phyloP scores from a whole-genome alignment of 1,140 invertebrate genomes.

The Chymomyza costata region DNA sequence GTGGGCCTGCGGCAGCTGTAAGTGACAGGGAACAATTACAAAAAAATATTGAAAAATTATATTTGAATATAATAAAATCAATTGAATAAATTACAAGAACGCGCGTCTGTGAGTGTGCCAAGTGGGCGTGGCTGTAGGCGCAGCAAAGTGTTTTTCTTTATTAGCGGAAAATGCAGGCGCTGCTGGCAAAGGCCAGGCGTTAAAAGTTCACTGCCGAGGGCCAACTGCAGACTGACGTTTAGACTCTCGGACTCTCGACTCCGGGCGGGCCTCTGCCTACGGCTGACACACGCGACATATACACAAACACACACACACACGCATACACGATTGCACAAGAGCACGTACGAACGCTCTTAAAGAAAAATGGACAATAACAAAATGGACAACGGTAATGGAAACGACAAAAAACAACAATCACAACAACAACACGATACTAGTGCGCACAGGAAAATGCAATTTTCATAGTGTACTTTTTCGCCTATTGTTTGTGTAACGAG shows the following conservation, averaged over 20 bases:
- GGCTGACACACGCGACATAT: not conserved
- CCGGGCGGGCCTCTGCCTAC: not conserved
- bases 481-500: slow-evolving; percentile 9
- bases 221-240: slow-evolving; percentile 38
- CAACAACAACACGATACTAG: slow-evolving; percentile 26
- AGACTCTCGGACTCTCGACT: too few species aligned
- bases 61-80: slow-evolving; percentile 2
- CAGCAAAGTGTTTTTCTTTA: slow-evolving; percentile 17
- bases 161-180: slow-evolving; percentile 20
- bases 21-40: too few species aligned
- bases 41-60: too few species aligned
- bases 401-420: slow-evolving; percentile 14
- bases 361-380: slow-evolving; percentile 15
- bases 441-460: slow-evolving; percentile 61
- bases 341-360: slow-evolving; percentile 14
- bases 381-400: too few species aligned
- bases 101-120: slow-evolving; percentile 2
- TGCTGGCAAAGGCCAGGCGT: slow-evolving; percentile 42
- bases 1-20: slow-evolving; percentile 28
- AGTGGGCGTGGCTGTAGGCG: slow-evolving; percentile 44
- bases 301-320: not conserved
- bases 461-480: slow-evolving; percentile 48
- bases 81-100: not conserved
- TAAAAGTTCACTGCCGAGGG: slow-evolving; percentile 59
- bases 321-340: not conserved